Conservation (phyloP, 2,888 invertebrate genomes). For the Acleris cristana region DNA sequence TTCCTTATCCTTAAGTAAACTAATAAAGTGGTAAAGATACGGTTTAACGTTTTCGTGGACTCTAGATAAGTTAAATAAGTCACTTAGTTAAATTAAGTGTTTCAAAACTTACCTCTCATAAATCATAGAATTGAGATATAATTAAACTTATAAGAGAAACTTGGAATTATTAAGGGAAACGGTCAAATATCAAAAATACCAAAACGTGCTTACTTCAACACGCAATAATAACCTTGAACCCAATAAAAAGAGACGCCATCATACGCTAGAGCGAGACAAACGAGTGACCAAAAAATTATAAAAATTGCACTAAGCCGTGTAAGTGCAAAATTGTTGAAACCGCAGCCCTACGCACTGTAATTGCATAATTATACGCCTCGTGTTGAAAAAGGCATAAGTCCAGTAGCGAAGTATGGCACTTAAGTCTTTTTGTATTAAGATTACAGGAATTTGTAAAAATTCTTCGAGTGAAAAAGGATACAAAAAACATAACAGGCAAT, state of each 20-base stretch:
- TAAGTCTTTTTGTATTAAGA: neutral
- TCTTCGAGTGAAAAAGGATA: slow-evolving; percentile 8
- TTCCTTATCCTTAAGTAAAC: slow-evolving; percentile 16
- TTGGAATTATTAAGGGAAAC: no score
- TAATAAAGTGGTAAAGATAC: slow-evolving; percentile 13
- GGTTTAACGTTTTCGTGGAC: neutral
- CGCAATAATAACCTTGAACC: neutral
- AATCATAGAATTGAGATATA: no score
- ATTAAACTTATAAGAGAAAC: no score
- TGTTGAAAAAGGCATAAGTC: slow-evolving; percentile 1
- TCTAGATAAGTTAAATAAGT: no score
- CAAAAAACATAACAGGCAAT: neutral
- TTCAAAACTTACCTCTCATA: no score
- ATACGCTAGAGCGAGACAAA: neutral
- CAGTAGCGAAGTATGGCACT: neutral
- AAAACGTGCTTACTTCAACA: no score
- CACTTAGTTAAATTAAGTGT: no score
- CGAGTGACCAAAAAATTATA: slow-evolving; percentile 17
- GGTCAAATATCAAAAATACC: no score
- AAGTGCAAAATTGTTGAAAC: slow-evolving; percentile 52
- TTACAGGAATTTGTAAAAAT: no score
- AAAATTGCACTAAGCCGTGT: slow-evolving; percentile 38
- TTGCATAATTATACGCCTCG: slow-evolving; percentile 47
- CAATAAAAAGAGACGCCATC: neutral
- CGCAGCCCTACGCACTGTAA: slow-evolving; percentile 42